These are phyloP conservation scores for Odontomyia ornata DNA, from an alignment of 2,888 invertebrate species.

Conservation along the genomic window DNA sequence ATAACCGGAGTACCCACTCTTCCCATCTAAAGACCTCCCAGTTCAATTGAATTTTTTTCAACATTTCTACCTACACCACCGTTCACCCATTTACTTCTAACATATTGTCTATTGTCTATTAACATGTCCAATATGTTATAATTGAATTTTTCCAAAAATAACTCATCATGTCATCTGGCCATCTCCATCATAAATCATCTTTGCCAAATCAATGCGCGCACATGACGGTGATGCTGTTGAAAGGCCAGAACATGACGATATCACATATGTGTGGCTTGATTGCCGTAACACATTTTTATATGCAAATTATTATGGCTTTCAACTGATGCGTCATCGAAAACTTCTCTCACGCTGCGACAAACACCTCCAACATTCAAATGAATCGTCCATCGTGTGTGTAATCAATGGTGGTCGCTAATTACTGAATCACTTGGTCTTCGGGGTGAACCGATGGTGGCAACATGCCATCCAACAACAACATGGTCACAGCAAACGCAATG, in stretches of 20 bases:
- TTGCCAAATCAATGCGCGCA: background rate
- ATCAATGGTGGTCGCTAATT: conserved; percentile 32
- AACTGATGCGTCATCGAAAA: conserved; percentile 30
- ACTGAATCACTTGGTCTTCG: conserved; percentile 30
- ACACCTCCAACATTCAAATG: conserved; percentile 17
- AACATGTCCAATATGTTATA: conserved; percentile 29
- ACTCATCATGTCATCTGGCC: conserved; percentile 31
- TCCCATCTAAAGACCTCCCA: no score
- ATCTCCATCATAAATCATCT: conserved; percentile 27
- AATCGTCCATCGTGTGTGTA: conserved; percentile 1
- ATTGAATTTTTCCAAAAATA: conserved; percentile 35
- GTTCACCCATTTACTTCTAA: no score
- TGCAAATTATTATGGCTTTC: conserved; percentile 34
- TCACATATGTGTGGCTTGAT: conserved; percentile 8
- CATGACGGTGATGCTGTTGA: background rate
- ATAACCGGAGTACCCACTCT: no score
- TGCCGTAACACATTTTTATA: conserved; percentile 18
- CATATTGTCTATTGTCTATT: background rate
- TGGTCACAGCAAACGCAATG: background rate
- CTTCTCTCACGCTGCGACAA: conserved; percentile 11
- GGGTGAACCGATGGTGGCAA: background rate
- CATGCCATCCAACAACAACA: conserved; percentile 2
- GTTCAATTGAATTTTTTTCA: no score
- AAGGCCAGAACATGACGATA: background rate
- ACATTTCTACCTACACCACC: no score